Evolutionary conservation across 1,140 invertebrate species (phyloP).

Genomic region (Drosophila takahashii): DNA sequence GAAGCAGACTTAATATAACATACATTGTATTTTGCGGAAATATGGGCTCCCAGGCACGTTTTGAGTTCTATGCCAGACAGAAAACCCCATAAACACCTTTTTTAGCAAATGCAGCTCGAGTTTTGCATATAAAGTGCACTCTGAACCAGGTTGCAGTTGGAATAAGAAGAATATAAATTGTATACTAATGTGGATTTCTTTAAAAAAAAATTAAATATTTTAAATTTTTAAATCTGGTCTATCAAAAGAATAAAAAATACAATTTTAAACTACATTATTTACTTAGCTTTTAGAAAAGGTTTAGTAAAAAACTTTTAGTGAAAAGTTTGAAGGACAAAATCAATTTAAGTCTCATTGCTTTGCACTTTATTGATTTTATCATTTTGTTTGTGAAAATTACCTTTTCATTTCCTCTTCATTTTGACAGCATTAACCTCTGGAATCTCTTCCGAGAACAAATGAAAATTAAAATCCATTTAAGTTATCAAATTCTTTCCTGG

Average conservation of each 20-base stretch:
- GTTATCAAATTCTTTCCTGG: conserved; percentile 42
- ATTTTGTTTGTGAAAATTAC: not conserved
- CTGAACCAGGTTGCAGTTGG: not conserved
- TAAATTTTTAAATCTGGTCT: too few species aligned
- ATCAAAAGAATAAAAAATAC: too few species aligned
- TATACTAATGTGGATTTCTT: not conserved
- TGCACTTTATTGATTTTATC: not conserved
- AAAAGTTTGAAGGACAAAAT: too few species aligned
- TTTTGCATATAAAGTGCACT: conserved; percentile 12
- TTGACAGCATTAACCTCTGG: not conserved
- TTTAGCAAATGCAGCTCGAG: not conserved
- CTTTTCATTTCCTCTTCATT: not conserved
- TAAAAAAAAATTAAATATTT: not conserved
- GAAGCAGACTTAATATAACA: not conserved
- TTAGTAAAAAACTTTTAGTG: too few species aligned
- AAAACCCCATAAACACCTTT: conserved; percentile 25
- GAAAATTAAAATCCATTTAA: conserved; percentile 45
- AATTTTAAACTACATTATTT: too few species aligned
- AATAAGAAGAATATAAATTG: not conserved
- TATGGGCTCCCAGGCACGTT: conserved; percentile 18
- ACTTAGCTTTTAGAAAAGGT: too few species aligned
- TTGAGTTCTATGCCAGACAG: conserved; percentile 1
- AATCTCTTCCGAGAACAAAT: conserved; percentile 26
- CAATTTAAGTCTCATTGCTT: too few species aligned
- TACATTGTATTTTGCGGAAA: conserved; percentile 18